Conservation (phyloP, 1,140 invertebrate genomes). For the Nylanderia fulva region DNA sequence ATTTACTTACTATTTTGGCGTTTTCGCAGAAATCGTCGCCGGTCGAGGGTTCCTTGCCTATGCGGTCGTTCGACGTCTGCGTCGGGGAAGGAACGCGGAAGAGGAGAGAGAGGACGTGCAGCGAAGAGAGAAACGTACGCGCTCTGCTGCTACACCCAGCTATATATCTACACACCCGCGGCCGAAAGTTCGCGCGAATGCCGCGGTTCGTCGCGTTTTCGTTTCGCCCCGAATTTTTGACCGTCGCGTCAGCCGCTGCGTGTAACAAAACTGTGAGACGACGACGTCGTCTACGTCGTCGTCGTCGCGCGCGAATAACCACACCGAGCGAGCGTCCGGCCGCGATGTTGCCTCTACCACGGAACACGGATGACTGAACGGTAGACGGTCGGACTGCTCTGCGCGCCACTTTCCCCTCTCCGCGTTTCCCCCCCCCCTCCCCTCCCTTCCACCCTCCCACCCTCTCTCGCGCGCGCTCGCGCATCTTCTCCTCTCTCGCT, state of each 20-base stretch:
- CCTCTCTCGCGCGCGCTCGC: not conserved
- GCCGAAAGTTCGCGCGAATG: not conserved
- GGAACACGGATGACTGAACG: constrained; percentile 75
- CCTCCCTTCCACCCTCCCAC: too few relatives aligned
- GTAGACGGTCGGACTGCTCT: constrained; percentile 21
- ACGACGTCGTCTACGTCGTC: constrained; percentile 51
- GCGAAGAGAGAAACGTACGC: too few relatives aligned
- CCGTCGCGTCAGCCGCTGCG: constrained; percentile 22
- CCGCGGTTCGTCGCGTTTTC: constrained; percentile 20
- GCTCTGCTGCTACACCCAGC: constrained; percentile 49
- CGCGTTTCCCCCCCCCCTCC: not conserved
- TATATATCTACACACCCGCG: not conserved
- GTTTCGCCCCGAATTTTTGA: constrained; percentile 10
- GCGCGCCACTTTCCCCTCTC: not conserved
- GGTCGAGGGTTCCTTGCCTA: not conserved
- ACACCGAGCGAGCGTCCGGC: constrained; percentile 60
- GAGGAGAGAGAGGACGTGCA: constrained; percentile 32
- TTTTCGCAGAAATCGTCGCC: not conserved
- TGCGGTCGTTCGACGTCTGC: not conserved
- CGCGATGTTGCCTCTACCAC: constrained; percentile 68
- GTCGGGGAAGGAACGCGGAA: constrained; percentile 63
- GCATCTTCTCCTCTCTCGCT: constrained; percentile 10
- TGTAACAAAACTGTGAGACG: constrained; percentile 27
- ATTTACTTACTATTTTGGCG: constrained; percentile 54
- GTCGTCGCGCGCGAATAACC: constrained; percentile 61